A percentile compares a stretch with the other conserved stretches of the same genome.
Evolutionary conservation across 1,140 invertebrate genomes (phyloP).

Genomic region (Drosophila pachea): DNA sequence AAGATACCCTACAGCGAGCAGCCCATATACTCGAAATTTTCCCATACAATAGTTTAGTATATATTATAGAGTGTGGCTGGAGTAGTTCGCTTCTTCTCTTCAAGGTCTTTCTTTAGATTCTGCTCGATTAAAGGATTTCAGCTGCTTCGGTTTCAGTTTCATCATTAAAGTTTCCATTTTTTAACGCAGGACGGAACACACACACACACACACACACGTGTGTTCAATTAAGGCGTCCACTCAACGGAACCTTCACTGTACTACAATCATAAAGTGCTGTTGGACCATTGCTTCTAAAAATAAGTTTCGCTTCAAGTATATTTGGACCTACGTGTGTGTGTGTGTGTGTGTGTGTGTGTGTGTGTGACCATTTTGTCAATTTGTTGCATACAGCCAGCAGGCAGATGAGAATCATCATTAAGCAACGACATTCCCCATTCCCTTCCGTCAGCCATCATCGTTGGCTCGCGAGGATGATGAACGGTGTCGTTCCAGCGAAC

Average conservation of each 20-base stretch:
- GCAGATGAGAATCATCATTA: conserved; percentile 9
- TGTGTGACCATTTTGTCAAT: conserved; percentile 20
- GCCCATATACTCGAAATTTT: no score
- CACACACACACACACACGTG: no score
- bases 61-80: no score
- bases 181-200: no score
- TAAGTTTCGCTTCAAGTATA: conserved; percentile 23
- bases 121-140: no score
- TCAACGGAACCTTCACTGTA: not conserved
- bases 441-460: not conserved
- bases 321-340: conserved; percentile 13
- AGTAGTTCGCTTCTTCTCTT: no score
- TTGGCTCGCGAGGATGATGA: conserved; percentile 11
- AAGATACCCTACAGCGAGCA: not conserved
- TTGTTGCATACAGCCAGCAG: conserved; percentile 23
- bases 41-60: not conserved
- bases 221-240: not conserved
- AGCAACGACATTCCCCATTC: not conserved
- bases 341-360: not conserved
- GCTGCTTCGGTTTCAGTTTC: no score
- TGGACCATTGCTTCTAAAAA: conserved; percentile 19
- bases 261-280: conserved; percentile 2
- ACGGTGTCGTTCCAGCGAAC: conserved; percentile 15
- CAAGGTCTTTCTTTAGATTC: no score
- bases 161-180: no score